These are phyloP conservation scores for Jaculus jaculus DNA, from an alignment of 2,113 vertebrate species.

Conservation along the genomic window DNA sequence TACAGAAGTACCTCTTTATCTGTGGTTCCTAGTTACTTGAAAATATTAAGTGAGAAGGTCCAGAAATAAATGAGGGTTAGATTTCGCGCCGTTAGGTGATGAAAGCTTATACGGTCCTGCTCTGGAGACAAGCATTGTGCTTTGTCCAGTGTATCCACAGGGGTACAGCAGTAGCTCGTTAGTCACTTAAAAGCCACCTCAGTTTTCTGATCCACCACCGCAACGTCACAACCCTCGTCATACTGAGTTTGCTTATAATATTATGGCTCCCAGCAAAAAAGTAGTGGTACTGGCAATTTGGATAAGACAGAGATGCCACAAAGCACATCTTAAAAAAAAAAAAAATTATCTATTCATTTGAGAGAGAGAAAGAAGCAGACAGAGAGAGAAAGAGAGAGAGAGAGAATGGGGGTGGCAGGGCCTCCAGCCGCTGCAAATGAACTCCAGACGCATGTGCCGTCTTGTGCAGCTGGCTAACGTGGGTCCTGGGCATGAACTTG, in stretches of 20 bases:
- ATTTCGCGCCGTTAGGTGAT: not conserved
- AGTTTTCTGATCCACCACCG: not conserved
- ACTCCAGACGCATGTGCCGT: too few species aligned
- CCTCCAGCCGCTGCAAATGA: too few species aligned
- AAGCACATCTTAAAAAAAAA: too few species aligned
- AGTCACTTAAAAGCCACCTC: too few species aligned
- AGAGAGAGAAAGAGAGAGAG: too few species aligned
- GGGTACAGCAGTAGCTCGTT: too few species aligned
- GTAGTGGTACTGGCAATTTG: not conserved
- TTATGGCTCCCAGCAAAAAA: not conserved
- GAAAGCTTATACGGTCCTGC: not conserved
- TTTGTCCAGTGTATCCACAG: not conserved
- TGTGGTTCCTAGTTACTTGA: not conserved
- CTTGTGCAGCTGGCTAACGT: too few species aligned
- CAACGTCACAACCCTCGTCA: not conserved
- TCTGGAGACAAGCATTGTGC: not conserved
- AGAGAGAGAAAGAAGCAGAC: too few species aligned
- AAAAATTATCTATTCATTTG: too few species aligned
- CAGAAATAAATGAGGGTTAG: not conserved
- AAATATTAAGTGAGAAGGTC: not conserved
- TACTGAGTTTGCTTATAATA: not conserved
- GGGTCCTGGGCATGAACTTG: too few species aligned
- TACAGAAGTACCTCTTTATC: not conserved
- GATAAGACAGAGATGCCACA: not conserved
- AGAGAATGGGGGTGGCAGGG: too few species aligned